These are phyloP conservation scores for Hyles lineata DNA, from an alignment of 2,888 invertebrate genomes.

Conservation along the genomic window DNA sequence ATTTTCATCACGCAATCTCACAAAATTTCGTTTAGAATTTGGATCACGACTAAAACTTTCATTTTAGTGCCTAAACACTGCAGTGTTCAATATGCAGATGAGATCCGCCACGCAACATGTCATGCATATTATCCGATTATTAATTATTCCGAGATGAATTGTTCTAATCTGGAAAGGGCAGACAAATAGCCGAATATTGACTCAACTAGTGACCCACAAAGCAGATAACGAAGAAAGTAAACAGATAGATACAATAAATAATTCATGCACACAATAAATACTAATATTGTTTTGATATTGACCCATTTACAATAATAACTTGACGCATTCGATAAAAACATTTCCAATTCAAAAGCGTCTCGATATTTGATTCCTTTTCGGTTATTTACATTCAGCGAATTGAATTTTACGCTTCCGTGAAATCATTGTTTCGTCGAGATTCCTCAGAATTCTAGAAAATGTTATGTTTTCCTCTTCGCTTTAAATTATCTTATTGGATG, in stretches of 20 bases:
- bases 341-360: conserved; percentile 39
- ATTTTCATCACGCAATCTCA: background rate
- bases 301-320: conserved; percentile 63
- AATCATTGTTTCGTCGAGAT: background rate
- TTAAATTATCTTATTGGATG: background rate
- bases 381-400: conserved; percentile 4
- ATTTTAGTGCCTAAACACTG: conserved; percentile 4
- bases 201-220: conserved; percentile 73
- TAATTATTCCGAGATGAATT: conserved; percentile 46
- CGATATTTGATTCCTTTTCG: conserved; percentile 9
- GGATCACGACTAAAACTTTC: conserved; percentile 10
- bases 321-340: conserved; percentile 47
- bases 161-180: conserved; percentile 56
- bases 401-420: background rate
- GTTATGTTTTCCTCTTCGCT: background rate
- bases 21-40: conserved; percentile 9
- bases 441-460: background rate
- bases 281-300: conserved; percentile 75
- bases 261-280: conserved; percentile 71
- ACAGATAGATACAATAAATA: conserved; percentile 71
- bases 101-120: conserved; percentile 6
- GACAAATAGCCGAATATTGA: conserved; percentile 61
- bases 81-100: conserved; percentile 9
- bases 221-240: conserved; percentile 78
- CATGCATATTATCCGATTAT: background rate